phyloP scores from a whole-genome alignment of 2,113 vertebrate genomes.

The Pseudorectes ferrugineus region DNA sequence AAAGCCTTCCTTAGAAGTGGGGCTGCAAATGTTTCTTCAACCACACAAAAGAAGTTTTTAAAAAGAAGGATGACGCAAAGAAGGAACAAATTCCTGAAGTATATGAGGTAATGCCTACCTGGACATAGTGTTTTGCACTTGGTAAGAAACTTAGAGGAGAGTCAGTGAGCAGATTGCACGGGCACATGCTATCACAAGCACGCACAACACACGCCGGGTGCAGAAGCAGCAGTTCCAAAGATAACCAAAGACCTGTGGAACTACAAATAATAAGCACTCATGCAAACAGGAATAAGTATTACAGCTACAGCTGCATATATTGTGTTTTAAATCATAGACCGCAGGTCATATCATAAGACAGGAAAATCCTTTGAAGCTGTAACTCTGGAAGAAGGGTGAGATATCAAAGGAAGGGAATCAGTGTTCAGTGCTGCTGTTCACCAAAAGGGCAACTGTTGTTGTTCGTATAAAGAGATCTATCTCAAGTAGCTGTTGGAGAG shows the following conservation, averaged over 20 bases:
- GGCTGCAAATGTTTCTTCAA: slow-evolving; percentile 8
- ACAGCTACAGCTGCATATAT: not conserved
- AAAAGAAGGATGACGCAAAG: not conserved
- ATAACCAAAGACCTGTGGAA: not conserved
- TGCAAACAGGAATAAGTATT: not conserved
- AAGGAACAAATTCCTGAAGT: not conserved
- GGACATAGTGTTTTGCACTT: not conserved
- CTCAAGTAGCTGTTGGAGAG: not conserved
- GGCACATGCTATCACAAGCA: not conserved
- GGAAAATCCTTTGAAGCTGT: slow-evolving; percentile 19
- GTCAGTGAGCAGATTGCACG: not conserved
- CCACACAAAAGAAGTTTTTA: not conserved
- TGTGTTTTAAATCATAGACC: not conserved
- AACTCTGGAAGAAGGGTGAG: not conserved
- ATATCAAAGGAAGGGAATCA: not conserved
- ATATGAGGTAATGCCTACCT: not conserved
- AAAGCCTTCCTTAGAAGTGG: slow-evolving; percentile 14
- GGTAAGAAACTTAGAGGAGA: not conserved
- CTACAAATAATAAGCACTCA: not conserved
- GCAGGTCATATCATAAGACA: not conserved
- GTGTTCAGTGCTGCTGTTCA: not conserved
- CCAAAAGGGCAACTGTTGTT: not conserved
- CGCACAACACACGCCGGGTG: accelerated
- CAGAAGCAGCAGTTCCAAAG: not conserved
- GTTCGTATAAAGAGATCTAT: not conserved